Conservation (phyloP, 1,140 invertebrate species). For the Halictus rubicundus region DNA sequence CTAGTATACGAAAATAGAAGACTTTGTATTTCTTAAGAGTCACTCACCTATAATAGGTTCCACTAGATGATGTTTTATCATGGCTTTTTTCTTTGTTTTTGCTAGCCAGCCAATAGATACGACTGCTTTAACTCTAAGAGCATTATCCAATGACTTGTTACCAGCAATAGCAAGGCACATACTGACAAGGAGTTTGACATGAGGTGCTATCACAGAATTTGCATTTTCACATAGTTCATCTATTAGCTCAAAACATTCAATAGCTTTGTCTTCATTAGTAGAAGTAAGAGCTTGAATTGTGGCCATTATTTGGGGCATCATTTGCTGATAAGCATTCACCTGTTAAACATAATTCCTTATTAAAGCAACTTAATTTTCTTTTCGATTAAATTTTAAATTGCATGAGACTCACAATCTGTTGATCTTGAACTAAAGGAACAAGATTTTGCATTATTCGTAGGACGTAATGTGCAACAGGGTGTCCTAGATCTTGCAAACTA, state of each 20-base stretch:
- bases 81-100: slow-evolving; percentile 86
- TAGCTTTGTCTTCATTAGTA: slow-evolving; percentile 83
- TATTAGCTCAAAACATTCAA: slow-evolving; percentile 86
- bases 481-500: slow-evolving; percentile 79
- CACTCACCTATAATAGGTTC: slow-evolving; percentile 84
- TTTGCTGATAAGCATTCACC: slow-evolving; percentile 83
- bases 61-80: slow-evolving; percentile 88
- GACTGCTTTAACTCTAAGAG: slow-evolving; percentile 85
- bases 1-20: neutral
- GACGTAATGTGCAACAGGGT: slow-evolving; percentile 82
- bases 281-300: slow-evolving; percentile 82
- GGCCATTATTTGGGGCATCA: slow-evolving; percentile 84
- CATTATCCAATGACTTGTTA: slow-evolving; percentile 81
- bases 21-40: neutral
- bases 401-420: slow-evolving; percentile 81
- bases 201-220: slow-evolving; percentile 83
- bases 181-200: slow-evolving; percentile 84
- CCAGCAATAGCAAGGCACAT: slow-evolving; percentile 85
- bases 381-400: slow-evolving; percentile 5
- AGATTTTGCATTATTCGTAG: slow-evolving; percentile 84
- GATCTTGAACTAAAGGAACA: slow-evolving; percentile 81
- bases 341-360: slow-evolving; percentile 57
- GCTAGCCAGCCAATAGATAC: slow-evolving; percentile 85
- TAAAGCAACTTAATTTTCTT: neutral
- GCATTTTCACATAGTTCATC: slow-evolving; percentile 87